Percentiles rank a stretch among this genome's conserved stretches.
phyloP scores from a whole-genome alignment of 64 coral and sea anemone genomes.

The Pocillopora verrucosa region DNA sequence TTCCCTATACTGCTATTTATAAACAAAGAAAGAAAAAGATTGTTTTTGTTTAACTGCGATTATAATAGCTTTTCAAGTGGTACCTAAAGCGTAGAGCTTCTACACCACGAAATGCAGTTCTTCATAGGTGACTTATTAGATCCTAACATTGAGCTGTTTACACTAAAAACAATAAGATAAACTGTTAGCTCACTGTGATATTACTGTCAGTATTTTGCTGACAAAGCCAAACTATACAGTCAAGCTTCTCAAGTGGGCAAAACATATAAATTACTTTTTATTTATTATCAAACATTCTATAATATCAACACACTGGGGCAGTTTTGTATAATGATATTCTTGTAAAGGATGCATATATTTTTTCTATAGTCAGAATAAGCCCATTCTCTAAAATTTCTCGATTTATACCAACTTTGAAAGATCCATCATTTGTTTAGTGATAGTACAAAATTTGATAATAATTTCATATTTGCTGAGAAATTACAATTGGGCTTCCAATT shows the following conservation, averaged over 20 bases:
- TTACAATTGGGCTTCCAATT: too few relatives aligned
- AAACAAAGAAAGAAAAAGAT: slow-evolving; percentile 1
- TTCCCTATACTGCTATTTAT: background rate
- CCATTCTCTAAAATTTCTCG: too few relatives aligned
- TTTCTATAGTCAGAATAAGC: too few relatives aligned
- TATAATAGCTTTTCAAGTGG: background rate
- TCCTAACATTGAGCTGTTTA: slow-evolving; percentile 5
- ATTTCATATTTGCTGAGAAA: too few relatives aligned
- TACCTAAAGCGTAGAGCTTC: background rate
- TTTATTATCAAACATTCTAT: background rate
- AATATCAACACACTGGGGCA: too few relatives aligned
- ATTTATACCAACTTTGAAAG: too few relatives aligned
- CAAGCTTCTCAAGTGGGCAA: background rate
- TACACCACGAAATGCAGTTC: background rate
- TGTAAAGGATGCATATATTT: too few relatives aligned
- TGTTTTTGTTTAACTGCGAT: background rate
- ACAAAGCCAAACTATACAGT: background rate
- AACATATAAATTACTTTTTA: background rate
- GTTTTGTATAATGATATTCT: too few relatives aligned
- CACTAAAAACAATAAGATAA: slow-evolving; percentile 1
- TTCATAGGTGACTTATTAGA: background rate
- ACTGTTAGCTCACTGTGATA: background rate
- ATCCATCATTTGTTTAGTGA: too few relatives aligned
- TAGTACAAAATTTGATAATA: too few relatives aligned
- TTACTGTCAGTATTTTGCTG: background rate